Percentiles rank a stretch among this genome's conserved stretches.
These are phyloP conservation scores for Furnarius figulus DNA, from an alignment of 2,113 vertebrate genomes.

Conservation along the genomic window DNA sequence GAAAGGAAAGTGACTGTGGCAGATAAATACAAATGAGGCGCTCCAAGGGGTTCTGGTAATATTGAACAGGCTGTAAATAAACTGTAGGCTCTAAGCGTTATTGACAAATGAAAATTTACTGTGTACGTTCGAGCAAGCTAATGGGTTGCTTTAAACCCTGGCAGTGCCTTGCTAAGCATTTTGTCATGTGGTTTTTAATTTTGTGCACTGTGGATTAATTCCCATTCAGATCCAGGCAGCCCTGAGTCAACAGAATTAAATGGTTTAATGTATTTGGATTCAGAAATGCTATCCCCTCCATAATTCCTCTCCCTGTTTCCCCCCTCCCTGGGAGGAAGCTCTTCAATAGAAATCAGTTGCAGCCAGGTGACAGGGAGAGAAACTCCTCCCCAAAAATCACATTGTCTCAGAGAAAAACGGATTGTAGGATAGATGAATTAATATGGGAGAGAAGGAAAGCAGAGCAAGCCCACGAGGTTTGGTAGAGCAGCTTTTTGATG, in stretches of 20 bases:
- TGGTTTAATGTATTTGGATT: conserved; percentile 59
- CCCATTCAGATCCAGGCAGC: conserved; percentile 52
- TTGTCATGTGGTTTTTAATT: conserved; percentile 56
- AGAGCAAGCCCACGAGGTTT: not conserved
- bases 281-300: not conserved
- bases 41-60: not conserved
- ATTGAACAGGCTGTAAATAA: conserved; percentile 68
- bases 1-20: not conserved
- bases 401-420: not conserved
- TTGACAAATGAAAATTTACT: conserved; percentile 68
- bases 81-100: conserved; percentile 65
- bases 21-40: conserved; percentile 46
- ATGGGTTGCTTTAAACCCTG: conserved; percentile 69
- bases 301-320: not conserved
- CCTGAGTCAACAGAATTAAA: conserved; percentile 69
- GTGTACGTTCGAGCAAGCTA: conserved; percentile 58
- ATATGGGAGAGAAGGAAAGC: not conserved
- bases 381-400: not conserved
- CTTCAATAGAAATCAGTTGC: conserved; percentile 17
- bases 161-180: conserved; percentile 50
- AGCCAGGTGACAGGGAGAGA: not conserved
- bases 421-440: not conserved
- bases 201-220: conserved; percentile 62
- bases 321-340: not conserved
- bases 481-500: not conserved